Base-by-base conservation (phyloP, 1,140 invertebrate species). In the Drosophila rufa region DNA sequence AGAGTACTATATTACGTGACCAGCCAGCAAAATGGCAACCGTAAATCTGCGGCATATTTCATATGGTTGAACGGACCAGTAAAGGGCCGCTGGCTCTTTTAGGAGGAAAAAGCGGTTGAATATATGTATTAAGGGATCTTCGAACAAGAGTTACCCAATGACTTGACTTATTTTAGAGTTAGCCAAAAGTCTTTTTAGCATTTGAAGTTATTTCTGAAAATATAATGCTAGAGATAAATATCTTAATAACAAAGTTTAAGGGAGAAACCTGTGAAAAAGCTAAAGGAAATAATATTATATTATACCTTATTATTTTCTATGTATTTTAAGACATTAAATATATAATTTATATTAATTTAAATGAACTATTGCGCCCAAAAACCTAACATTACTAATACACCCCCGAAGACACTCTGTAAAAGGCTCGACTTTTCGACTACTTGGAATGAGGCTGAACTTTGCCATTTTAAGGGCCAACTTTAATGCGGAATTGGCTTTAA, bases 11-110 rank as follows among this genome's bases (percentile, higher is more conserved):
- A 85, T 87, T 87, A 87, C 75, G 83, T 83, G 80, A 65, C 74
- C 73, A 78, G 64, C 75, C 79, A 76, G 76, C 51, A 77, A 79
- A 87, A 80, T 82, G 84, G 83, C 80, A 87, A 89, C 83, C 83
- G 84, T 87, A 87, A 87, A 87, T 87, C 83, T 87, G 83, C 80
- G 83, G 84, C 75, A 89, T 87, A 80, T 83, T 87, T 80, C 84
- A 89, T 89, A 80, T 80, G 80, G 79, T 53, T 65, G 62, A 83
- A 48, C 50, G 36, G 65, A 33, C 61, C 48, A 48, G 36, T 22
- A 66, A 51, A 22, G 46, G 40, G 12, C 30, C 30, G 12, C 12
- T 36, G 51, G 30, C 25, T 30, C n/a, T 60, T 43, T 22, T 30
- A 68, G 33, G 15, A 56, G 9, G 19, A 60, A 14, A 22, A 40